Conservation (phyloP, 2,888 invertebrate genomes). For the Druceiella hillmani region DNA sequence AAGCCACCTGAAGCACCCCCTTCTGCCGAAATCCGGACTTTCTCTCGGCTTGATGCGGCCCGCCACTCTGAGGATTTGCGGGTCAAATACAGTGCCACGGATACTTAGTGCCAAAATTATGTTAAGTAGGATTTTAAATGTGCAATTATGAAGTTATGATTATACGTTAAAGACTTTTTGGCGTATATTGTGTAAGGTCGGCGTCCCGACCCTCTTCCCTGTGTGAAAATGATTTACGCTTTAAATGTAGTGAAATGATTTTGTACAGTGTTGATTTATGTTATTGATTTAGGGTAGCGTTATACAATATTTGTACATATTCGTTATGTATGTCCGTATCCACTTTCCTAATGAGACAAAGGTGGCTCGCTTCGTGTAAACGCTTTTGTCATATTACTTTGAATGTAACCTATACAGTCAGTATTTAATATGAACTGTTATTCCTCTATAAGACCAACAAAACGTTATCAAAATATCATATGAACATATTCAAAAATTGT, state of each 20-base stretch:
- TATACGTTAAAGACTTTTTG: slow-evolving; percentile 29
- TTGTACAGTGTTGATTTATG: slow-evolving; percentile 1
- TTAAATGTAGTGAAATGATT: slow-evolving; percentile 36
- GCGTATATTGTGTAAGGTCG: too few relatives aligned
- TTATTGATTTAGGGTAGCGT: not conserved
- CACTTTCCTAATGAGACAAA: too few relatives aligned
- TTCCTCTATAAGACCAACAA: not conserved
- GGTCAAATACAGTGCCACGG: slow-evolving; percentile 54
- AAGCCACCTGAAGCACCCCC: slow-evolving; percentile 44
- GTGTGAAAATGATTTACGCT: slow-evolving; percentile 50
- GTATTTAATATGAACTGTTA: too few relatives aligned
- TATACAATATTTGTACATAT: slow-evolving; percentile 5
- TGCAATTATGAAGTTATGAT: slow-evolving; percentile 50
- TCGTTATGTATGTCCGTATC: too few relatives aligned
- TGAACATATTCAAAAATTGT: slow-evolving; percentile 40
- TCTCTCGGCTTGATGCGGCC: slow-evolving; percentile 39
- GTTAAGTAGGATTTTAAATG: slow-evolving; percentile 49
- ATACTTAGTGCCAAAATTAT: slow-evolving; percentile 62
- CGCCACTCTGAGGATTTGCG: slow-evolving; percentile 39
- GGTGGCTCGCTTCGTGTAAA: too few relatives aligned
- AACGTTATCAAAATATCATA: slow-evolving; percentile 37
- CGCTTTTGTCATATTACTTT: too few relatives aligned
- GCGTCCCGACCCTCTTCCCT: slow-evolving; percentile 36
- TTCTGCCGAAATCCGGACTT: slow-evolving; percentile 40
- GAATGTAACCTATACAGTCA: too few relatives aligned